Evolutionary conservation across 2,888 invertebrate species (phyloP), one percentile per base, ranked within the genome.

Genomic region (Nemurella pictetii): DNA sequence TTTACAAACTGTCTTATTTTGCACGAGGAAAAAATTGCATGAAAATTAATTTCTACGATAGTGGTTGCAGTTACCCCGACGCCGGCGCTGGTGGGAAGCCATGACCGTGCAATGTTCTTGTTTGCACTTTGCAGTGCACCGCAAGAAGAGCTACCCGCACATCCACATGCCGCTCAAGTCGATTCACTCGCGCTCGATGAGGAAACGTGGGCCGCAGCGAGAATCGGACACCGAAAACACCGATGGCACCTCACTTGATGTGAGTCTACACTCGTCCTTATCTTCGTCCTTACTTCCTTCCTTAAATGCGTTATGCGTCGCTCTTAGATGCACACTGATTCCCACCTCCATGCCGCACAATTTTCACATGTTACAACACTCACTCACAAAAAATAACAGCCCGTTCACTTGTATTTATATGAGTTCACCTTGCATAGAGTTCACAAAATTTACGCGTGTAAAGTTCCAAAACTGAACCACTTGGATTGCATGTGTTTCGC

Each of bases 81-180:
- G 55, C 20, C 55, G 55, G 55, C 20, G 55, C 20, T 55, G 20
- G 15, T 32, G 32, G 32, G 9, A 9, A 32, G n/a, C n/a, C n/a
- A n/a, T n/a, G n/a, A n/a, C n/a, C n/a, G n/a, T 20, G 55, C 55
- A 12, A 2, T 55, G 55, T 55, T 55, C 12, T 55, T 7, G 15
- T 20, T 12, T 55, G 20, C 55, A 3, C 12, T 85, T 90, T 89
- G 74, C 89, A 94, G 94, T 93, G 89, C 94, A 94, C 88, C 91
- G 94, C 73, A 92, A 93, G 88, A 92, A 92, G 89, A 93, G 93
- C 88, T 94, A 94, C 88, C 94, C 93, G 35, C 94, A 94, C 88
- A 92, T 92, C 88, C 93, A 93, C 88, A 92, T 91, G 88, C 93
- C 94, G 78, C 89, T 94, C 88, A 93, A 93, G 89, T 91, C 92